Evolutionary conservation across 2,888 invertebrate species (phyloP), one percentile per base, ranked within the genome.

Genomic region (Lepidocyrtoides sp.): DNA sequence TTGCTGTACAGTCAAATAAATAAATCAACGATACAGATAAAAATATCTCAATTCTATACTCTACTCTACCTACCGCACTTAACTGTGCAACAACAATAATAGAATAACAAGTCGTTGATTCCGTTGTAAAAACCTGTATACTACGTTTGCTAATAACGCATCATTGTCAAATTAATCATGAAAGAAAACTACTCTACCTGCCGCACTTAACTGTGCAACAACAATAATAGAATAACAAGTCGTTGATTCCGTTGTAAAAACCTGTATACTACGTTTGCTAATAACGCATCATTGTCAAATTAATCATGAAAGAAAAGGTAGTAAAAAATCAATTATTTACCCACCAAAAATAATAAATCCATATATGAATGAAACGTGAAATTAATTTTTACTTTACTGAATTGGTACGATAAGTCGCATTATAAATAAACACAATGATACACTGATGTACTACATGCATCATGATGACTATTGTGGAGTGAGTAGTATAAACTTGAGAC

Each of bases 351-450:
- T 44, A 72, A 72, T 72, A 72, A 72, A 72, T 44, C 72, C 72
- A 10, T 72, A 72, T 72, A 44, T 72, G 72, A 72, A 72, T 72
- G 72, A 72, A 72, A 44, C 72, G 69, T 41, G 41, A 72, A 72
- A 72, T 36, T 44, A 20, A 72, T n/a, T 44, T 72, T 72, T 44
- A 17, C 44, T 7, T 72, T 4, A 7, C 17, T 72, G 23, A 72
- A n/a, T 36, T 17, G 66, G 41, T 72, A 72, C 44, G 72, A 44
- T 44, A 72, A 44, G 41, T 44, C 44, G 44, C 44, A 72, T 20
- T 72, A 14, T 14, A 44, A 41, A 44, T 72, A 20, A 44, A 72
- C 36, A 72, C 44, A 41, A 41, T 72, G 23, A n/a, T n/a, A n/a
- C n/a, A n/a, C n/a, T n/a, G n/a, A n/a, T n/a, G n/a, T n/a, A n/a